These are phyloP conservation scores for Petrolisthes cinctipes DNA, from an alignment of 2,888 invertebrate genomes.

Conservation along the genomic window DNA sequence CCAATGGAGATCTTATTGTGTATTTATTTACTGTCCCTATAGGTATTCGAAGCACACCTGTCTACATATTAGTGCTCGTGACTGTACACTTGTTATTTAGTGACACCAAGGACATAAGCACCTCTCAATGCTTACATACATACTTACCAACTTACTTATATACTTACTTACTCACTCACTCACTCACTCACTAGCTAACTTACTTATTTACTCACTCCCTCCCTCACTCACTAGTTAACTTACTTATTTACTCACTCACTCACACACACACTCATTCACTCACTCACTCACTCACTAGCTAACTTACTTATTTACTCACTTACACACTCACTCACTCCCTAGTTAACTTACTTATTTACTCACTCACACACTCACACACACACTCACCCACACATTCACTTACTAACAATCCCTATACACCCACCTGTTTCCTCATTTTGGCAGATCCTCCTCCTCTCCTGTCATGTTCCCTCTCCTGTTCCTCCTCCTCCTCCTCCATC, in stretches of 20 bases:
- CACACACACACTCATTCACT: neutral
- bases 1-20: too few species aligned
- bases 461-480: conserved; percentile 24
- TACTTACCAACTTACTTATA: neutral
- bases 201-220: neutral
- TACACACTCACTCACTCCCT: too few species aligned
- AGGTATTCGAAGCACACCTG: too few species aligned
- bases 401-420: neutral
- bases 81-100: neutral
- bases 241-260: too few species aligned
- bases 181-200: neutral
- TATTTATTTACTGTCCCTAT: too few species aligned
- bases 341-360: too few species aligned
- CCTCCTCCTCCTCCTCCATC: conserved; percentile 36
- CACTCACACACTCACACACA: too few species aligned
- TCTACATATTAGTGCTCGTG: too few species aligned
- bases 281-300: neutral
- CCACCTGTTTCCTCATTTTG: neutral
- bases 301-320: neutral
- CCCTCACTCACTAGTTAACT: too few species aligned
- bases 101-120: too few species aligned
- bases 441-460: neutral
- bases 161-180: neutral
- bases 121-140: neutral
- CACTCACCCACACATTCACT: too few species aligned